Evolutionary conservation across 2,888 invertebrate genomes (phyloP), one percentile per base, ranked within the genome.

Genomic region (Andrena bucephala): DNA sequence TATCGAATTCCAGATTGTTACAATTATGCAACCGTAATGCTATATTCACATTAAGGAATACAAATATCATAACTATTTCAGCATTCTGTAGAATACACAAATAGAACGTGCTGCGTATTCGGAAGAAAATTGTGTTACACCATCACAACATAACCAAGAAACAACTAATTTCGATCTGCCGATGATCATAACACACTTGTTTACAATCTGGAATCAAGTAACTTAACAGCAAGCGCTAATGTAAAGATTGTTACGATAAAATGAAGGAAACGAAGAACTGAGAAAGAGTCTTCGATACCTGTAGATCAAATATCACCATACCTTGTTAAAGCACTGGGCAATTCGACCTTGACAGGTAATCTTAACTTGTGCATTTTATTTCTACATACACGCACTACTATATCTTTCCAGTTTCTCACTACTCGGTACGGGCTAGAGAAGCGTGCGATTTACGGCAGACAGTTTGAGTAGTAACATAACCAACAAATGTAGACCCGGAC

Each of bases 291-390:
- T 82, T 42, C 77, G 84, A 87, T 89, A 92, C 85, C 84, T 89
- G 87, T 87, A 89, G 89, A 88, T 90, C 89, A 89, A 83, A 75
- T 80, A 83, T 86, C 81, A 84, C 88, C 93, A 91, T 93, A 93
- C 93, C 93, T 93, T 92, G 93, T 92, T 89, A 93, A 87, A 86
- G 89, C 90, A 87, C 91, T 90, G 87, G 93, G 93, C 84, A 93
- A 92, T 89, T 93, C 93, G 85, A 93, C 92, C 92, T 93, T 93
- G 91, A 93, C 92, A 89, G 93, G 91, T 85, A 93, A 89, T 87
- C 92, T 92, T 87, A 93, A 90, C 89, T 93, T 93, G 89, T 93
- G 92, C 93, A 93, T 93, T 90, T 91, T 92, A 89, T 65, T 86
- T 80, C 73, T 85, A 88, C 70, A 31, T 73, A 81, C 84, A 86